These are phyloP conservation scores for Eutolmus rufibarbis DNA, from an alignment of 2,888 invertebrate species.

Conservation along the genomic window DNA sequence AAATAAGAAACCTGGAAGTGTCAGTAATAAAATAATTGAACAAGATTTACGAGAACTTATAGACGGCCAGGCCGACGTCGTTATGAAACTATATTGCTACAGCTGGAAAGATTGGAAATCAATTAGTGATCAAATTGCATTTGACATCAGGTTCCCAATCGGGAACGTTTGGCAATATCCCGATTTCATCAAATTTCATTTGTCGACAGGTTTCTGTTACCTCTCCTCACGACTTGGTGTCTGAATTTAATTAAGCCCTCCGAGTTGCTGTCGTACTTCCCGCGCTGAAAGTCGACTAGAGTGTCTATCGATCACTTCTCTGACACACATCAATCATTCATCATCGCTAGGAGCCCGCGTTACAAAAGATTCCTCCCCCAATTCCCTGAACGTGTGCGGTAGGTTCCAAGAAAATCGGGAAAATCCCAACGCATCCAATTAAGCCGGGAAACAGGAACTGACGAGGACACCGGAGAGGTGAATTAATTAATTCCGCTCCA, in stretches of 20 bases:
- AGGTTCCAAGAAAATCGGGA: background rate
- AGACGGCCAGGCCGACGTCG: background rate
- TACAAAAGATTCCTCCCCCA: background rate
- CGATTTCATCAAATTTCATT: background rate
- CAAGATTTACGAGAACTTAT: no score
- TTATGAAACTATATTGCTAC: background rate
- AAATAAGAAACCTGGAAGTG: no score
- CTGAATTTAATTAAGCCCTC: background rate
- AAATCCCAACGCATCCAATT: background rate
- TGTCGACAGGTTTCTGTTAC: background rate
- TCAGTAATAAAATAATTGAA: no score
- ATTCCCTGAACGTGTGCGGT: background rate
- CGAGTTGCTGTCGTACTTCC: background rate
- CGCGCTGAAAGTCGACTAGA: background rate
- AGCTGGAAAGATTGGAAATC: background rate
- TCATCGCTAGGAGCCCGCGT: background rate
- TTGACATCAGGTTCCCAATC: background rate
- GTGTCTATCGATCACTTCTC: background rate
- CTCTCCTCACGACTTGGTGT: background rate
- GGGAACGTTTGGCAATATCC: background rate
- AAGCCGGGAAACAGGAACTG: background rate
- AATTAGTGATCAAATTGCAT: background rate
- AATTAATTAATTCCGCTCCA: background rate
- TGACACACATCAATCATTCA: background rate
- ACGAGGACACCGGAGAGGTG: background rate